Evolutionary conservation across 2,888 invertebrate genomes (phyloP).

Genomic region (Plebejus argus): DNA sequence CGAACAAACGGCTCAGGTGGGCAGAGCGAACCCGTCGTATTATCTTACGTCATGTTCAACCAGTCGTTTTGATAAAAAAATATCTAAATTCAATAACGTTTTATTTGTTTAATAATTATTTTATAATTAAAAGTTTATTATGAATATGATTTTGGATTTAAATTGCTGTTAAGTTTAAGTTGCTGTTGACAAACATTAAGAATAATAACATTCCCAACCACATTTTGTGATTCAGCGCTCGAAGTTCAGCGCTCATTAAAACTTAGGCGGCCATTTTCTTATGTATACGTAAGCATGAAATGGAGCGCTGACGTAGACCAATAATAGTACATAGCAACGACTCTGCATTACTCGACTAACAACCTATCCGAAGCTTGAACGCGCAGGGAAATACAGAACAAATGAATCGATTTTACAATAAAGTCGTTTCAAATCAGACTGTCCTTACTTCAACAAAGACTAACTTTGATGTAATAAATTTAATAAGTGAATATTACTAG

Average conservation of each 20-base stretch:
- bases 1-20: constrained; percentile 61
- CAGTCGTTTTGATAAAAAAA: constrained; percentile 23
- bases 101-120: neutral
- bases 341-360: constrained; percentile 53
- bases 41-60: constrained; percentile 59
- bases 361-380: constrained; percentile 51
- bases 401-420: constrained; percentile 65
- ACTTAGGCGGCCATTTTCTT: constrained; percentile 57
- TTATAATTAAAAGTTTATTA: neutral
- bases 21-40: constrained; percentile 54
- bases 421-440: constrained; percentile 43
- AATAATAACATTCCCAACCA: neutral
- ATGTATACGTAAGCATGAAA: constrained; percentile 55
- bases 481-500: neutral
- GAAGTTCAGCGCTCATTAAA: constrained; percentile 34
- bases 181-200: neutral
- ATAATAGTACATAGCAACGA: constrained; percentile 57
- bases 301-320: constrained; percentile 53
- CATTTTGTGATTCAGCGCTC: constrained; percentile 26
- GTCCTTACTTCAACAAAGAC: constrained; percentile 30
- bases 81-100: neutral
- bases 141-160: neutral
- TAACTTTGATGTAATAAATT: neutral
- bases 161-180: neutral
- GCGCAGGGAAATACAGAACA: constrained; percentile 60